These are phyloP conservation scores for Phylloscopus trochilus DNA, from an alignment of 2,113 vertebrate genomes.

Conservation along the genomic window DNA sequence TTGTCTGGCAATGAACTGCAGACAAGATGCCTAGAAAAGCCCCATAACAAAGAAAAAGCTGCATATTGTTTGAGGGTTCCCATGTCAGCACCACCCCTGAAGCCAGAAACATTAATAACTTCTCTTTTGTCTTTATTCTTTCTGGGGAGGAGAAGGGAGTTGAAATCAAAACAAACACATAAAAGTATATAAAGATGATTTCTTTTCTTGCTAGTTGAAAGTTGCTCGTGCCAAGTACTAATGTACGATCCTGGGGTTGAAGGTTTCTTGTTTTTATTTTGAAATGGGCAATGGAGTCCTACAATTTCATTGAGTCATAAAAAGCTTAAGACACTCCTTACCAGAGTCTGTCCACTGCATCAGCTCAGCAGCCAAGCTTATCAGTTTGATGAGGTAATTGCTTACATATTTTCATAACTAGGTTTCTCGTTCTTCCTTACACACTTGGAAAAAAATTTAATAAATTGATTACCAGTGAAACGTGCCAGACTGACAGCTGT, in stretches of 20 bases:
- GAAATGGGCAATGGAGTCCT: not conserved
- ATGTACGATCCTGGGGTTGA: not conserved
- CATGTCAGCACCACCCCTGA: slow-evolving; percentile 25
- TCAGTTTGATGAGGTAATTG: not conserved
- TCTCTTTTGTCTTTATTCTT: not conserved
- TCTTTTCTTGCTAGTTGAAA: not conserved
- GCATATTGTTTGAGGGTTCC: not conserved
- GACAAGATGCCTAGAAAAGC: slow-evolving; percentile 20
- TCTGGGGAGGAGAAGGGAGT: not conserved
- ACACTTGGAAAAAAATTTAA: slow-evolving; percentile 27
- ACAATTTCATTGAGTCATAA: not conserved
- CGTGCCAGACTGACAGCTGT: not conserved
- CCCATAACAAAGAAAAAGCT: not conserved
- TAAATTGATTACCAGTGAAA: slow-evolving; percentile 26
- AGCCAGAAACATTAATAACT: slow-evolving; percentile 28
- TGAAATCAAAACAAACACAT: slow-evolving; percentile 12
- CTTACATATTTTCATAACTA: slow-evolving; percentile 9
- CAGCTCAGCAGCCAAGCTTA: not conserved
- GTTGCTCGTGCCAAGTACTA: not conserved
- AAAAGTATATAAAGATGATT: not conserved
- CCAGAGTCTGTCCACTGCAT: not conserved
- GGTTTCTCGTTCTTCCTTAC: slow-evolving; percentile 18
- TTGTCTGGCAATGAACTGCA: slow-evolving; percentile 13
- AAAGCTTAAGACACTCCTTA: not conserved
- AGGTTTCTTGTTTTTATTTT: not conserved